Percentiles rank a stretch among this genome's conserved stretches.
Evolutionary conservation across 2,888 invertebrate species (phyloP).

Genomic region (Atherix ibis): DNA sequence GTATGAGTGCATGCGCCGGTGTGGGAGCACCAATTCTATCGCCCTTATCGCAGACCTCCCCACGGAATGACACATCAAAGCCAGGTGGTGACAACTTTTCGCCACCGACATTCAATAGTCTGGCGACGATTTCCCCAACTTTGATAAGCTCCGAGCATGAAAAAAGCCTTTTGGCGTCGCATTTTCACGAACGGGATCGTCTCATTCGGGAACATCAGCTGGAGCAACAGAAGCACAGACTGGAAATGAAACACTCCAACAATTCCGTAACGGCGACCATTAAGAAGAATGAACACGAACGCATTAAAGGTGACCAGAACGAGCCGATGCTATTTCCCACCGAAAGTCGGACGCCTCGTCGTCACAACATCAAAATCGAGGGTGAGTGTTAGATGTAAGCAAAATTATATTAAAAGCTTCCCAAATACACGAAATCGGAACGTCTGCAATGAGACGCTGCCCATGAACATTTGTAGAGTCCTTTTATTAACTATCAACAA

Average conservation of each 20-base stretch:
- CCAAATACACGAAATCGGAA: too few species aligned
- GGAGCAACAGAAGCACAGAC: slow-evolving; percentile 21
- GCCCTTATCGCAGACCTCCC: background rate
- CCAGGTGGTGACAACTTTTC: slow-evolving; percentile 6
- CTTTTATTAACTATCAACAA: too few species aligned
- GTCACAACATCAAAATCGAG: too few species aligned
- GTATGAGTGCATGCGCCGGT: background rate
- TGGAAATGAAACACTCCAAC: slow-evolving; percentile 13
- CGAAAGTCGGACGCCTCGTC: too few species aligned
- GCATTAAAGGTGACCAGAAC: too few species aligned
- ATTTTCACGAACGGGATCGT: slow-evolving; percentile 33
- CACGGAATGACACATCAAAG: slow-evolving; percentile 4
- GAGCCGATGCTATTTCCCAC: too few species aligned
- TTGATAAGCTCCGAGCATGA: slow-evolving; percentile 15
- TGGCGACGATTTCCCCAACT: slow-evolving; percentile 10
- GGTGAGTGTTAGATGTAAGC: too few species aligned
- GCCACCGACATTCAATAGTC: slow-evolving; percentile 6
- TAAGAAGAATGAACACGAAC: too few species aligned
- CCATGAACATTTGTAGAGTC: too few species aligned
- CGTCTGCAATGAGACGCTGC: too few species aligned
- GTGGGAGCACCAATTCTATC: background rate
- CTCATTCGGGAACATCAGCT: slow-evolving; percentile 32
- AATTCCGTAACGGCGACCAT: too few species aligned
- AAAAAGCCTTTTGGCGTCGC: slow-evolving; percentile 27
- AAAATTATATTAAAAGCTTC: too few species aligned